Evolutionary conservation across 2,888 invertebrate species (phyloP), one percentile per base, ranked within the genome.

Genomic region (Drosophila ezoana): DNA sequence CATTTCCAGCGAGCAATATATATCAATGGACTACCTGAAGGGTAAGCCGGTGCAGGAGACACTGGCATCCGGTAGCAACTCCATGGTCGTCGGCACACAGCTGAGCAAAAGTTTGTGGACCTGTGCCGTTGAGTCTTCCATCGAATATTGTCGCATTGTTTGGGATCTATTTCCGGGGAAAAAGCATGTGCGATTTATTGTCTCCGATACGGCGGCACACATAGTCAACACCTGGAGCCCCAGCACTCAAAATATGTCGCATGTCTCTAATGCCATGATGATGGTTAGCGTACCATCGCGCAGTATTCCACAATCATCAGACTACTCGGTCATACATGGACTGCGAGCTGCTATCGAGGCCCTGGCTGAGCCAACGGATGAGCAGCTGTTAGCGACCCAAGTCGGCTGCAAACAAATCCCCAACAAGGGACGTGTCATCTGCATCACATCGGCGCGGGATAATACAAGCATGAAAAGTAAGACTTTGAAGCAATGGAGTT

Each of bases 61-160:
- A 5, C 23, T 40, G 9, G 43, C n/a, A 28, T 51, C 57, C 2
- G 64, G 70, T 2, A 51, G 48, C 20, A 56, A 20, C 13, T 35
- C 49, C 35, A 37, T 59, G 11, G 38, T 35, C n/a, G 41, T 41
- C n/a, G 74, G 81, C 8, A 72, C 75, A 6, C 97, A 98, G 1
- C 96, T 99, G 69, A 95, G 95, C 71, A 99, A 99, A 92, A 96
- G 97, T 0, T 91, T 99, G 57, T 99, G 99, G 99, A 99, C 98
- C 0, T 98, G 97, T 89, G 96, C 97, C 77, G 97, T 99, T 0
- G 99, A 99, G 93, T 96, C 98, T 1, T 96, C 98, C 0, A 95
- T 99, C 65, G 99, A 99, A 92, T 99, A 99, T 91, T 98, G 98
- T 86, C 95, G 99, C 23, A 97, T 99, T 80, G 97, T 98, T 0